These are phyloP conservation scores for Kryptolebias ocellatus DNA, from an alignment of 2,797 vertebrate genomes.

Conservation along the genomic window DNA sequence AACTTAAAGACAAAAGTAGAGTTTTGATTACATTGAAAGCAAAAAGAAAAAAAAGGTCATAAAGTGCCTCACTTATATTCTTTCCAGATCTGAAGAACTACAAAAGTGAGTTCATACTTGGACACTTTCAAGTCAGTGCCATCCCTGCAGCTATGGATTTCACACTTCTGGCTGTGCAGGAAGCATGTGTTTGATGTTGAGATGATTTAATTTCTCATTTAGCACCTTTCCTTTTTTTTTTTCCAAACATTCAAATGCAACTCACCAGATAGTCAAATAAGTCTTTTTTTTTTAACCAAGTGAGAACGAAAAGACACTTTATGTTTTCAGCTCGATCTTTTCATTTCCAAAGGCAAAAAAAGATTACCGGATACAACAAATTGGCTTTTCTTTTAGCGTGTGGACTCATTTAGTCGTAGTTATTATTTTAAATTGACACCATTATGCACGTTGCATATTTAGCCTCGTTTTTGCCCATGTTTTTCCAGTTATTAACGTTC, in stretches of 20 bases:
- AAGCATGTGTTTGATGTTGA: constrained; percentile 76
- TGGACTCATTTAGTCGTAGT: constrained; percentile 34
- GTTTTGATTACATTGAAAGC: background rate
- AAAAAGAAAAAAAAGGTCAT: constrained; percentile 27
- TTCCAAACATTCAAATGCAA: constrained; percentile 40
- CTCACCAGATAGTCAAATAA: constrained; percentile 52
- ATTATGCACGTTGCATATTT: constrained; percentile 31
- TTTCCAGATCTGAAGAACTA: constrained; percentile 61
- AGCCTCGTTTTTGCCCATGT: constrained; percentile 22
- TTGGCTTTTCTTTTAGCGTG: constrained; percentile 3
- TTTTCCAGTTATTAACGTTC: constrained; percentile 39
- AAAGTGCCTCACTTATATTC: constrained; percentile 46
- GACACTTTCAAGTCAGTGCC: constrained; percentile 73
- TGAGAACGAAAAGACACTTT: constrained; percentile 21
- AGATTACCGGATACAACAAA: no score
- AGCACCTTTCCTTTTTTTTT: constrained; percentile 66
- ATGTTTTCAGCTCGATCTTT: constrained; percentile 42
- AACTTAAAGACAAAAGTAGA: constrained; percentile 4
- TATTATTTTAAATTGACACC: constrained; percentile 6
- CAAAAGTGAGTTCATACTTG: constrained; percentile 66
- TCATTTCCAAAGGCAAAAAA: background rate
- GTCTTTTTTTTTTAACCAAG: constrained; percentile 25
- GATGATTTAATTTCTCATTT: constrained; percentile 80
- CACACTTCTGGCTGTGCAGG: constrained; percentile 70
- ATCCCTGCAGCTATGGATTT: constrained; percentile 74